Base-by-base conservation (phyloP, 1,140 invertebrate species). In the Gryllus bimaculatus region DNA sequence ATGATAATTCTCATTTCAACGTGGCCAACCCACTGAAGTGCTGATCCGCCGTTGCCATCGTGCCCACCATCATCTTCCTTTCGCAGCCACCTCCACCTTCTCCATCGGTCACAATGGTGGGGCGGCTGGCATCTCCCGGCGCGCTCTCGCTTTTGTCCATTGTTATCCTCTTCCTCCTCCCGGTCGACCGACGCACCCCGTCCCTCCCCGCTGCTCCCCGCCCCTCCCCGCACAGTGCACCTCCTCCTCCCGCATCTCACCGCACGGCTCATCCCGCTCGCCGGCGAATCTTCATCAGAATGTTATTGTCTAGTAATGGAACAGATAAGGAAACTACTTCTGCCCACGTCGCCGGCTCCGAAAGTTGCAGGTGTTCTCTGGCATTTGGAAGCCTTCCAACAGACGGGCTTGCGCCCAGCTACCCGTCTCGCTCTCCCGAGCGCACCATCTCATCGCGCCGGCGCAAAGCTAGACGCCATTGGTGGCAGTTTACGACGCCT, bases 231-330 rank as follows among this genome's bases (percentile, higher is more conserved):
- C 26, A 39, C 26, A 39, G 26, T 5, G 26, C 26, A 39, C 54
- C 54, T 18, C 18, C 54, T 7, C 54, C 54, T 7, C 10, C 18
- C 54, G 1, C 26, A 39, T 39, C 26, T 2, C 54, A 7, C 10
- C 2, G 54, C 10, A 10, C 2, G 2, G 18, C 18, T 18, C 54
- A 66, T 18, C 54, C 54, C 54, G 54, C 54, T 66, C 54, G 54
- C 54, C 54, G 54, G 54, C 54, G 54, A 66, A 66, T 66, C 54
- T 66, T 66, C 54, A 66, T 66, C 54, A 66, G 54, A 66, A 66
- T 66, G 54, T 66, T 66, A 66, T 66, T 66, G 54, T 66, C 54
- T 66, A 66, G 54, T 66, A 66, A 66, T 66, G 54, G 54, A 66
- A 66, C 54, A 66, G 54, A 66, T 66, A 66, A 66, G 54, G 54